Evolutionary conservation across 2,797 vertebrate species (phyloP).

Genomic region (Pseudocheirus occidentalis): DNA sequence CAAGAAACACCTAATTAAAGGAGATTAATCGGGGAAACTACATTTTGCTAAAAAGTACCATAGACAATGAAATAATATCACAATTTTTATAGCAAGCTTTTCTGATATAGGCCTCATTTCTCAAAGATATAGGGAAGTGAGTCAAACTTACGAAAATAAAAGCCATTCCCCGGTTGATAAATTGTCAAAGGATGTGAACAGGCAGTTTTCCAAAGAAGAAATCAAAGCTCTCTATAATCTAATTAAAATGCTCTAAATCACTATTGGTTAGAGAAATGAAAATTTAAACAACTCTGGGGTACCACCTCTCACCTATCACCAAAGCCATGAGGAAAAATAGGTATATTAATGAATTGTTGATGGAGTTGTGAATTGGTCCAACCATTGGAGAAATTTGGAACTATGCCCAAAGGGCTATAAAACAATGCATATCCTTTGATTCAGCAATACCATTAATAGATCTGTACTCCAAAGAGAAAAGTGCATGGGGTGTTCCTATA

Average conservation of each 20-base stretch:
- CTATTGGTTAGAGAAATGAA: background rate
- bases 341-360: background rate
- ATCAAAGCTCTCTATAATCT: background rate
- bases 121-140: background rate
- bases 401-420: background rate
- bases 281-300: background rate
- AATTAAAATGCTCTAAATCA: background rate
- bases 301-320: background rate
- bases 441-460: background rate
- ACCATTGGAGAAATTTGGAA: background rate
- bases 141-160: background rate
- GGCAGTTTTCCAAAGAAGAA: background rate
- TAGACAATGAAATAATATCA: background rate
- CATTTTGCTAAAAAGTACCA: background rate
- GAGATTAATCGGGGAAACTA: background rate
- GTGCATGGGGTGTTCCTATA: background rate
- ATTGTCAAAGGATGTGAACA: background rate
- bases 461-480: background rate
- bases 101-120: background rate
- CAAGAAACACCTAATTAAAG: background rate
- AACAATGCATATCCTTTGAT: background rate
- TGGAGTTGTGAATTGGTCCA: background rate
- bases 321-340: background rate
- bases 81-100: background rate
- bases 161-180: background rate